Evolutionary conservation across 2,888 invertebrate genomes (phyloP), one percentile per base, ranked within the genome.

Genomic region (Meiosimyza decipiens): DNA sequence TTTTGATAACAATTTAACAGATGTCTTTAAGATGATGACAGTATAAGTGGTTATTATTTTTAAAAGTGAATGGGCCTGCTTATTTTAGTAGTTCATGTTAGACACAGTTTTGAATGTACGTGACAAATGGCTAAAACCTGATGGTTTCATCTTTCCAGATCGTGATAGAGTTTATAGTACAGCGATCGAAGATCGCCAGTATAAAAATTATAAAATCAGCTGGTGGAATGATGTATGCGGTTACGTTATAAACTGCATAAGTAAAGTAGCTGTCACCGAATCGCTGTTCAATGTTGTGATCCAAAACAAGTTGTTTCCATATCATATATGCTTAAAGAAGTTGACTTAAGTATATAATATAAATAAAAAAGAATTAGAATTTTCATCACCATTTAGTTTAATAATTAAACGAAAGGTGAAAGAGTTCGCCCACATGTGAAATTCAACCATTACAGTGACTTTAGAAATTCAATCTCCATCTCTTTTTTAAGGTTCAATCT

Each of bases 191-290:
- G 99, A 99, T 87, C 91, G 99, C 22, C 99, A 99, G 88, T 99
- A 99, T 89, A 99, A 99, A 88, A 99, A 99, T 84, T 99, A 99
- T 88, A 99, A 99, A 88, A 99, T 99, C 80, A 98, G 99, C 89
- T 99, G 99, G 98, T 99, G 99, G 99, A 98, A 99, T 84, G 97
- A 97, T 88, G 99, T 99, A 3, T 99, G 99, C 83, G 99, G 99
- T 66, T 99, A 99, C 85, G 96, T 99, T 87, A 99, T 99, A 99
- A 97, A 96, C 80, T 96, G 96, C 80, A 99, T 99, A 85, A 91
- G 98, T 70, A 95, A 98, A 88, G 97, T 99, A 75, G 99, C 99
- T 18, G 97, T 99, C 79, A 95, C 95, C 51, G 99, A 99, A 88
- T 99, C 99, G 0, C 90, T 99, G 2, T 99, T 99, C 0, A 99